Base-by-base conservation (phyloP, 2,888 invertebrate genomes). In the Caenorhabditis doughertyi region DNA sequence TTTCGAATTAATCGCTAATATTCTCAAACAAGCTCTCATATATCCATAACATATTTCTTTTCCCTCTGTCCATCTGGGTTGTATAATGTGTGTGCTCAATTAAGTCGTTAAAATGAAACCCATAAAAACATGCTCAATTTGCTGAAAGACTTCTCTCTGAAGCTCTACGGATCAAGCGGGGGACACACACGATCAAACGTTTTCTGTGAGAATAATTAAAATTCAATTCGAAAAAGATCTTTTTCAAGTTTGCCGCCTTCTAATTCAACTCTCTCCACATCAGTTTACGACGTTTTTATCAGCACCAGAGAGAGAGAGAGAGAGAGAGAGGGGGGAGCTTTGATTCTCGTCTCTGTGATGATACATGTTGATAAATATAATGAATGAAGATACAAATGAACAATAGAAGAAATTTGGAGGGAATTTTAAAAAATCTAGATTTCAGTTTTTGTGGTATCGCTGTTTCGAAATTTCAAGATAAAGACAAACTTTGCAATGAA, bases 211-310 rank as follows among this genome's bases (percentile, higher is more conserved):
- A 39, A 39, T 11, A 39, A 11, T 39, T 39, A 39, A 25, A 39
- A 68, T 42, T 9, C 29, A 25, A 55, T 29, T 29, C n/a, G n/a
- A n/a, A 56, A 70, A n/a, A 11, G 23, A 9, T 11, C 42, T 62
- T 51, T 71, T 72, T 72, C 53, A 72, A 62, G 62, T 72, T 42
- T 32, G 72, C 72, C 72, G 72, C 62, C 56, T n/a, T n/a, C n/a
- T n/a, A 18, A 11, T 39, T 39, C 11, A 39, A 47, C 44, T 47
- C 42, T 9, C 58, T 32, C 58, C 18, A n/a, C 16, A 64, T 58
- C 62, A 27, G 55, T 81, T 81, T 81, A 81, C 58, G 81, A 76
- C 70, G 49, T 81, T 81, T 81, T 81, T 81, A 81, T 81, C 81
- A 81, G 81, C 55, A 44, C 4, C 25, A 7, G 49, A 27, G 53